These are phyloP conservation scores for Ara ararauna DNA, from an alignment of 2,797 vertebrate genomes.

Conservation along the genomic window DNA sequence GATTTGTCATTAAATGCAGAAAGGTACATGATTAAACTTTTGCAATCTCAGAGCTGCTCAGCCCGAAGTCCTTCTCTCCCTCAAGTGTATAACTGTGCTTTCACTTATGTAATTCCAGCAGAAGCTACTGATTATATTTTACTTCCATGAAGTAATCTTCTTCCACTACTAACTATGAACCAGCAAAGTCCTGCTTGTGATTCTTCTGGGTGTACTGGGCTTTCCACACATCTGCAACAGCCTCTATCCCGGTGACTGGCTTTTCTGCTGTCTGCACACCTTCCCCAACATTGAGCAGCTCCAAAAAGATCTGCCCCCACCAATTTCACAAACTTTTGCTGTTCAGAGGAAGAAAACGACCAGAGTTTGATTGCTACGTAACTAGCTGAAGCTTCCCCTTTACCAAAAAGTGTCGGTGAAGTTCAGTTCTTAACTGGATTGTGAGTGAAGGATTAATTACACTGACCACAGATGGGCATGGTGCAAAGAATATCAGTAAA, in stretches of 20 bases:
- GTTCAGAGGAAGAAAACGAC: neutral
- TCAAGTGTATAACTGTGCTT: neutral
- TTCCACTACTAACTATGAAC: neutral
- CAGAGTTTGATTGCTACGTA: neutral
- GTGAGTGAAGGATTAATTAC: constrained; percentile 44
- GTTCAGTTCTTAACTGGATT: neutral
- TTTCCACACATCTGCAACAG: neutral
- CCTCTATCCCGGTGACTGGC: neutral
- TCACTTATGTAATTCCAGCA: neutral
- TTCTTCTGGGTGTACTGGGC: neutral
- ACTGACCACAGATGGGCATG: constrained; percentile 63
- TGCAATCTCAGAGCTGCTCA: neutral
- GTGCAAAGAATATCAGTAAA: neutral
- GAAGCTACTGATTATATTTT: neutral
- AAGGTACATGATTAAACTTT: neutral
- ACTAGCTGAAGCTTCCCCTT: neutral
- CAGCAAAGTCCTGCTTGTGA: neutral
- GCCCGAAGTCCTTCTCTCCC: neutral
- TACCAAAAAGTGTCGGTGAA: neutral
- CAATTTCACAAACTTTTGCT: neutral
- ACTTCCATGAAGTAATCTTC: constrained; percentile 10
- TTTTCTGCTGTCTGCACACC: neutral
- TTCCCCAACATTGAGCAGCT: neutral
- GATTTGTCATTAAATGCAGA: neutral
- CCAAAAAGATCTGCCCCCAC: neutral